Evolutionary conservation across 1,140 invertebrate genomes (phyloP).

Genomic region (Drosophila orosa): DNA sequence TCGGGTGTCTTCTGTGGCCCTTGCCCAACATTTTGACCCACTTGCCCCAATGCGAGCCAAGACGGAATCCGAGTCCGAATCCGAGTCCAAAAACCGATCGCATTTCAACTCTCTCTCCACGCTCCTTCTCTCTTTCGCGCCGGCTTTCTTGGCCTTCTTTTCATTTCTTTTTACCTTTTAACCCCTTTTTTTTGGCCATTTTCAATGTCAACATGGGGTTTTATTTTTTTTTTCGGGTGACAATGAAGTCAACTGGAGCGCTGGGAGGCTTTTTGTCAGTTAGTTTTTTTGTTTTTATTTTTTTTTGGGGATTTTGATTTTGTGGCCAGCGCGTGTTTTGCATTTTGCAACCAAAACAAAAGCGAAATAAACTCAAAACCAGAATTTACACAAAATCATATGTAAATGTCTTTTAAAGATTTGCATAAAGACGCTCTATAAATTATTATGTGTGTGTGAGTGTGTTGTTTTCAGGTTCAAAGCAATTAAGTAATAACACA

Average conservation of each 20-base stretch:
- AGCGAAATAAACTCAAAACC: conserved; percentile 29
- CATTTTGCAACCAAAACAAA: conserved; percentile 40
- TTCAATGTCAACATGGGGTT: conserved; percentile 67
- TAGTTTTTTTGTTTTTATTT: not conserved
- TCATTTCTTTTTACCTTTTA: conserved; percentile 25
- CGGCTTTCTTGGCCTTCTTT: conserved; percentile 28
- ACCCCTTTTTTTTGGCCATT: conserved; percentile 58
- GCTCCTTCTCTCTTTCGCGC: conserved; percentile 6
- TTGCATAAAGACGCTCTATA: conserved; percentile 50
- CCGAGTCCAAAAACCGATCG: conserved; percentile 43
- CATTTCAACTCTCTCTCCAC: conserved; percentile 53
- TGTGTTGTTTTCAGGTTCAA: conserved; percentile 74
- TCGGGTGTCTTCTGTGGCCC: conserved; percentile 56
- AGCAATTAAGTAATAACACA: conserved; percentile 82
- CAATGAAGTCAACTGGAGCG: conserved; percentile 66
- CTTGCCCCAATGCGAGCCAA: conserved; percentile 66
- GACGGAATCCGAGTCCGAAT: not conserved
- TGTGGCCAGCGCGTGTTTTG: conserved; percentile 60
- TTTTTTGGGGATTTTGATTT: conserved; percentile 10
- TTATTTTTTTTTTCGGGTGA: conserved; percentile 50
- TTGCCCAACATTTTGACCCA: conserved; percentile 78
- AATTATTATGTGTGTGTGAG: conserved; percentile 41
- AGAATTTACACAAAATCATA: conserved; percentile 64
- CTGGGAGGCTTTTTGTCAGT: conserved; percentile 26
- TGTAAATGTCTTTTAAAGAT: conserved; percentile 44